These are phyloP conservation scores for Dromius quadrimaculatus DNA, from an alignment of 2,888 invertebrate species.

Conservation along the genomic window DNA sequence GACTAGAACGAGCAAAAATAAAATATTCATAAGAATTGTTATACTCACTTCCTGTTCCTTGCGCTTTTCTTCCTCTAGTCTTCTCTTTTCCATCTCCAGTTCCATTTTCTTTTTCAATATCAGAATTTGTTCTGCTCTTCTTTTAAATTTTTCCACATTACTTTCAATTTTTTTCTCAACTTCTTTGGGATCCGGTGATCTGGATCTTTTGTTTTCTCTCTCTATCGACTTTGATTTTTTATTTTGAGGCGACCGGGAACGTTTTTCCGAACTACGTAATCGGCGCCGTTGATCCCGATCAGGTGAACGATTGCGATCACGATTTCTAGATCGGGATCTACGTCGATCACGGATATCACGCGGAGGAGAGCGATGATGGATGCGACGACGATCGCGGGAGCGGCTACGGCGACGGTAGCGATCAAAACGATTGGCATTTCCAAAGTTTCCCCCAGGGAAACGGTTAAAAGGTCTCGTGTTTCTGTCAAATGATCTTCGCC, in stretches of 20 bases:
- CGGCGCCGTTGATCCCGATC: slow-evolving; percentile 39
- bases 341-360: slow-evolving; percentile 33
- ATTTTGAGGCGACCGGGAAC: slow-evolving; percentile 55
- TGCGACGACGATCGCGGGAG: slow-evolving; percentile 54
- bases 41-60: slow-evolving; percentile 56
- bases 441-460: slow-evolving; percentile 10
- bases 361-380: slow-evolving; percentile 56
- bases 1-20: no score
- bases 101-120: slow-evolving; percentile 74
- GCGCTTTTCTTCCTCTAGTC: slow-evolving; percentile 67
- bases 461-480: slow-evolving; percentile 30
- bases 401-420: slow-evolving; percentile 58
- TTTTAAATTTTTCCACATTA: slow-evolving; percentile 61
- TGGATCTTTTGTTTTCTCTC: slow-evolving; percentile 61
- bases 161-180: slow-evolving; percentile 58
- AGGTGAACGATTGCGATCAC: slow-evolving; percentile 12
- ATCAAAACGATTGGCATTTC: slow-evolving; percentile 36
- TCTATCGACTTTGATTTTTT: slow-evolving; percentile 58
- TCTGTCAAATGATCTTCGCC: slow-evolving; percentile 51
- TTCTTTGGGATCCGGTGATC: slow-evolving; percentile 55
- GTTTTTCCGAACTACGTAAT: slow-evolving; percentile 56
- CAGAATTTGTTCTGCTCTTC: slow-evolving; percentile 68
- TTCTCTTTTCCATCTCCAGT: slow-evolving; percentile 70
- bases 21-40: not conserved
- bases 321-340: slow-evolving; percentile 43